Evolutionary conservation across 2,113 vertebrate genomes (phyloP).

Genomic region (Ranitomeya imitator): DNA sequence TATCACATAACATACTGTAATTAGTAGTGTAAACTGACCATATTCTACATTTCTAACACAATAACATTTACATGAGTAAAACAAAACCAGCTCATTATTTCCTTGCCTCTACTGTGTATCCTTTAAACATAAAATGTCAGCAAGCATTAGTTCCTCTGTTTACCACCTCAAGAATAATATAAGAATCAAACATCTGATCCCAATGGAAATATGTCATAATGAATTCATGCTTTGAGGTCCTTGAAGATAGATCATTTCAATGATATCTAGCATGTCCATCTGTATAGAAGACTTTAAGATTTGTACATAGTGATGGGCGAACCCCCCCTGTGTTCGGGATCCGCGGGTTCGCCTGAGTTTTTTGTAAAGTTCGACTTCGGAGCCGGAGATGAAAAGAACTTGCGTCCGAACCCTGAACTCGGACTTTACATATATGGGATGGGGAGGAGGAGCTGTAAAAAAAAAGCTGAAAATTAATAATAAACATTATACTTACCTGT

Average conservation of each 20-base stretch:
- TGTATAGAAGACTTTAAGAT: neutral
- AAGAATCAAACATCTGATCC: constrained; percentile 19
- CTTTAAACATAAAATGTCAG: neutral
- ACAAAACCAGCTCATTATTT: neutral
- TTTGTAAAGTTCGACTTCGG: too few species aligned
- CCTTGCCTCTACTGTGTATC: neutral
- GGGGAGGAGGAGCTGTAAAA: too few species aligned
- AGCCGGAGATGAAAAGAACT: too few species aligned
- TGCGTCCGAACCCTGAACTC: too few species aligned
- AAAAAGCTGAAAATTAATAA: too few species aligned
- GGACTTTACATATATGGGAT: too few species aligned
- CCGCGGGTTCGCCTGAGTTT: too few species aligned
- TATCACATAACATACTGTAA: neutral
- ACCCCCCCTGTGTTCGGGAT: too few species aligned
- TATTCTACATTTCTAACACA: neutral
- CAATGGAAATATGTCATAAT: neutral
- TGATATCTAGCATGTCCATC: neutral
- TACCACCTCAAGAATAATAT: neutral
- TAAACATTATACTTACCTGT: too few species aligned
- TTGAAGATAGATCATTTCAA: neutral
- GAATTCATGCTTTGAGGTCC: neutral
- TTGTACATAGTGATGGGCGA: neutral
- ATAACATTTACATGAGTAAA: neutral
- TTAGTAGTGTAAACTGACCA: neutral
- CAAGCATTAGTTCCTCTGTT: neutral